Evolutionary conservation across 2,888 invertebrate genomes (phyloP), one percentile per base, ranked within the genome.

Genomic region (Metopia argyrocephala): DNA sequence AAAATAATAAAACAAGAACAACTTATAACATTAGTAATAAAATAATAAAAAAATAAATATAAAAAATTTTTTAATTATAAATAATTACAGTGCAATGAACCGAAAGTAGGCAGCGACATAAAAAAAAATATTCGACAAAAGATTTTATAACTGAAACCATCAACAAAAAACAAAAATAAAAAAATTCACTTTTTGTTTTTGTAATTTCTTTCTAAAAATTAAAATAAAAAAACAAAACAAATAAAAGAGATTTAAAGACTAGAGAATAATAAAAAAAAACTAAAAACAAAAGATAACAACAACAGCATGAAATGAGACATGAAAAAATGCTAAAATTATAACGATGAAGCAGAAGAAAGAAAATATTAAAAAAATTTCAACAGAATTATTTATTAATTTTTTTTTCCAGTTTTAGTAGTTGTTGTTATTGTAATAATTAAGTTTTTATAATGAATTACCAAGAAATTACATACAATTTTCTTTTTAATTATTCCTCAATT

Each of bases 21-120:
- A 65, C 45, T 15, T 38, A 61, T 15, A 45, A 62, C 23, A 70
- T 12, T 31, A 59, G 48, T 56, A 45, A 54, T 66, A 66, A 61
- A 45, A 61, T 57, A 56, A 57, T 66, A 73, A 73, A 50, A 54
- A 54, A 61, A 66, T 57, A 57, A 59, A 73, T 73, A 61, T 71
- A 70, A 76, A 71, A 71, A 76, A 76, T 62, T 38, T 12, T 73
- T 70, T 76, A 75, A 66, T 76, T 69, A 66, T 74, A 74, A 76
- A 80, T 83, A 81, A 83, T 76, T 78, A 65, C 78, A 75, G 81
- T 82, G 82, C 82, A 83, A 74, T 79, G 79, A 79, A 79, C 82
- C 71, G 76, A 76, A 82, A 76, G 79, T 82, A 79, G 81, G 83
- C 68, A 80, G 69, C 46, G 65, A 7, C 25, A 57, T 27, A 76